Base-by-base conservation (phyloP, 2,888 invertebrate genomes). In the Phytoseiulus persimilis region DNA sequence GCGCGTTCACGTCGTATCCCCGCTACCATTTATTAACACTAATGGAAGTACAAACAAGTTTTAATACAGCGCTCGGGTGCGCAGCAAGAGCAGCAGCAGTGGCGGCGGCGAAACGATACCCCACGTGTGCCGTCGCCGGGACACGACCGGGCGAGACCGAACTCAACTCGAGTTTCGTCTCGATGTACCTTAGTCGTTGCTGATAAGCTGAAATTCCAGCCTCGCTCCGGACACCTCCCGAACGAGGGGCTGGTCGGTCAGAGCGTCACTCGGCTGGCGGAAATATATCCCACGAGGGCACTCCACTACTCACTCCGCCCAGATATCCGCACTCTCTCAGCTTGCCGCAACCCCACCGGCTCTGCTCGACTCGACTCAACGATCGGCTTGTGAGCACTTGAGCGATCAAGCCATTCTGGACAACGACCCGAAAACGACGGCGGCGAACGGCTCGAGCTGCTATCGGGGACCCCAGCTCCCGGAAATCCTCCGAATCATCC, bases 1-100 rank as follows among this genome's bases (percentile, higher is more conserved):
- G 65, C 65, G 65, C 65, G 65, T 65, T 65, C 65, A 65, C 65
- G 65, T 65, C 65, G 65, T 65, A 65, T 65, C 65, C 65, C 18
- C 23, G 65, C 65, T 65, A 65, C 45, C 33, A 87, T 87, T 87
- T 87, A 87, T 87, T 87, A 87, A 87, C 87, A 87, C 33, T 87
- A 87, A 87, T 87, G 87, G 87, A 87, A 45, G 87, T 87, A 87
- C 87, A 87, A 87, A 87, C 87, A 87, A 87, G 87, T 87, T 87
- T 32, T 28, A 65, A 28, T 28, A 65, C 23, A 65, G 65, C 65
- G 14, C 65, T 2, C 5, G 18, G 2, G 65, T 18, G 5, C 23
- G 65, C 5, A 65, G 65, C 65, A 65, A 65, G 18, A 14, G 65
- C 65, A 39, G 39, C 5, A 39, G 39, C 39, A 9, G 39, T 9